Base-by-base conservation (phyloP, 2,888 invertebrate species). In the Neria commutata region DNA sequence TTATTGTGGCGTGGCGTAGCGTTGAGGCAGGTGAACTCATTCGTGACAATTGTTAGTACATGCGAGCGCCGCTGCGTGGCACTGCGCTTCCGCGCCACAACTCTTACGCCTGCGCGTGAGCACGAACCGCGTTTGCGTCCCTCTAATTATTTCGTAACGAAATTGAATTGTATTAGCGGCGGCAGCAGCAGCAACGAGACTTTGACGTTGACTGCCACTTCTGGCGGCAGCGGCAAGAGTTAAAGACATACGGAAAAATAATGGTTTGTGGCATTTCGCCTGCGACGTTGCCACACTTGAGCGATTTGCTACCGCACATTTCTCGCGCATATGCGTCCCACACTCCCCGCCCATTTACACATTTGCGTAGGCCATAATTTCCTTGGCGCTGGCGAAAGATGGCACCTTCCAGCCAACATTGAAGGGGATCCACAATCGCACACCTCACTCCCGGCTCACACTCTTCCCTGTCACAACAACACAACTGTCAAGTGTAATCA, bases 401-500 rank as follows among this genome's bases (percentile, higher is more conserved):
- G 53, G 52, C 52, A 52, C 47, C 52, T 37, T 24, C 37, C n/a
- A n/a, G n/a, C n/a, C n/a, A n/a, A n/a, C n/a, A n/a, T n/a, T n/a
- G n/a, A n/a, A n/a, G n/a, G n/a, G n/a, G n/a, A n/a, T n/a, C n/a
- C n/a, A n/a, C n/a, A n/a, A n/a, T n/a, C n/a, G n/a, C n/a, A n/a
- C n/a, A n/a, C n/a, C n/a, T n/a, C n/a, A n/a, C n/a, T n/a, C n/a
- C n/a, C n/a, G n/a, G n/a, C n/a, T n/a, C n/a, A n/a, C n/a, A n/a
- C n/a, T n/a, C n/a, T n/a, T n/a, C n/a, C n/a, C n/a, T n/a, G n/a
- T n/a, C 23, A 14, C 68, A 63, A 66, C 72, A 69, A 69, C 71
- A 71, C 69, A 74, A 73, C 74, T 72, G 72, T 70, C 73, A 73
- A 69, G 71, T 74, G 73, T 74, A 74, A 74, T 74, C 73, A 74